Conservation (phyloP, 2,113 vertebrate species). For the Epinephelus cyanopodus region DNA sequence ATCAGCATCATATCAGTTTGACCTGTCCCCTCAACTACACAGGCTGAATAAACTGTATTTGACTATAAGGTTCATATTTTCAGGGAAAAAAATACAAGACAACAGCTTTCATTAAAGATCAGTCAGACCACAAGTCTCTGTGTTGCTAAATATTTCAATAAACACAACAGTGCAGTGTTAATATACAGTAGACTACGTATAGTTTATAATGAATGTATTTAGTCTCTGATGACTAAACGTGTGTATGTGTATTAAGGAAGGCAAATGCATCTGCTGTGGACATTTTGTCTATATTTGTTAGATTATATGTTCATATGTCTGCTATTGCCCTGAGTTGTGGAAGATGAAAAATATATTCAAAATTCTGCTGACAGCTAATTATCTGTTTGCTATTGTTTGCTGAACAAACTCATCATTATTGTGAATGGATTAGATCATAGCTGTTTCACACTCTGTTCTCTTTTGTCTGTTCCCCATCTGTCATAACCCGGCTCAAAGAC, state of each 20-base stretch:
- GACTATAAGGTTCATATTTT: no score
- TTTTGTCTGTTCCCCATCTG: background rate
- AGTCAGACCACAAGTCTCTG: no score
- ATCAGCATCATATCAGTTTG: no score
- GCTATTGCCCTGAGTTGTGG: conserved; percentile 3
- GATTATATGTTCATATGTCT: conserved; percentile 36
- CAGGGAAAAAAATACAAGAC: no score
- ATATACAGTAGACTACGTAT: no score
- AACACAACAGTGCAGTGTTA: no score
- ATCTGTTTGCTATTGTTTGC: conserved; percentile 57
- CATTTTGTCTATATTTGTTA: conserved; percentile 54
- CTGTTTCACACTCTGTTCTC: conserved; percentile 8
- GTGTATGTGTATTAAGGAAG: conserved; percentile 22
- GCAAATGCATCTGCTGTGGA: conserved; percentile 45
- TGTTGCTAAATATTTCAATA: no score
- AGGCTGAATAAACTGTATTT: no score
- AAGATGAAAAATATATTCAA: conserved; percentile 37
- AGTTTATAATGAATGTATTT: no score
- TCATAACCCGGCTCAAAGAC: no score
- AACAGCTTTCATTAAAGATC: no score
- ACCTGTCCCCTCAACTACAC: no score
- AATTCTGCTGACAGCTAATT: conserved; percentile 55
- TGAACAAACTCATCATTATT: conserved; percentile 41
- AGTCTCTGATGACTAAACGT: background rate
- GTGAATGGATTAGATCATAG: conserved; percentile 17